Evolutionary conservation across 1,140 invertebrate genomes (phyloP), one percentile per base, ranked within the genome.

Genomic region (Latrodectus geometricus): DNA sequence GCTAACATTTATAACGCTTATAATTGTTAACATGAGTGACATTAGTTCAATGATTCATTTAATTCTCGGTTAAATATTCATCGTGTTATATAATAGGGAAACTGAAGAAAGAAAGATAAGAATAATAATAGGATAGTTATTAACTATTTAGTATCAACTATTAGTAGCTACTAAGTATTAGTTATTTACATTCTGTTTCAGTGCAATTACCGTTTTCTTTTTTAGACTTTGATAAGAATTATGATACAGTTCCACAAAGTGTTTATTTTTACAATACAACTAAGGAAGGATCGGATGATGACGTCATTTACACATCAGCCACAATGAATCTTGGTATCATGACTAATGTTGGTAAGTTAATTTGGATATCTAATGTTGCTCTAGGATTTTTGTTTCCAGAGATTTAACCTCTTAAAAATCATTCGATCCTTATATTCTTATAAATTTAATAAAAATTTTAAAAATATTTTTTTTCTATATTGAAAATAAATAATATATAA

Each of bases 331-430:
- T 89, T 52, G 88, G 88, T 69, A 69, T 89, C 8, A 79, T 89
- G 66, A 89, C 89, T 8, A 89, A 89, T 65, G 88, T 87, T 56
- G 89, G 89, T 76, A 81, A 87, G 80, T 79, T 79, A 49, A 20
- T 0, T 52, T 23, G 11, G 14, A 70, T 70, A 35, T 35, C 35
- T 35, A 35, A 35, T 35, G 35, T 5, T 35, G 35, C 35, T 35
- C 35, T 35, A 35, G 35, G 5, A 1, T 35, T 35, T 35, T 35
- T 3, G 35, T 35, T 35, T 35, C 35, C 5, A 3, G 2, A 35
- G 35, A 35, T 35, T 35, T 35, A 35, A 35, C 5, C 35, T 35
- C 35, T 35, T 35, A 35, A 35, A 35, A 35, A 35, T 35, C 35
- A 35, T 35, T 35, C 35, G 35, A 35, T 35, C 1, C 2, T 5